Conservation (phyloP, 2,113 vertebrate species). For the Nycticryphes semicollaris region DNA sequence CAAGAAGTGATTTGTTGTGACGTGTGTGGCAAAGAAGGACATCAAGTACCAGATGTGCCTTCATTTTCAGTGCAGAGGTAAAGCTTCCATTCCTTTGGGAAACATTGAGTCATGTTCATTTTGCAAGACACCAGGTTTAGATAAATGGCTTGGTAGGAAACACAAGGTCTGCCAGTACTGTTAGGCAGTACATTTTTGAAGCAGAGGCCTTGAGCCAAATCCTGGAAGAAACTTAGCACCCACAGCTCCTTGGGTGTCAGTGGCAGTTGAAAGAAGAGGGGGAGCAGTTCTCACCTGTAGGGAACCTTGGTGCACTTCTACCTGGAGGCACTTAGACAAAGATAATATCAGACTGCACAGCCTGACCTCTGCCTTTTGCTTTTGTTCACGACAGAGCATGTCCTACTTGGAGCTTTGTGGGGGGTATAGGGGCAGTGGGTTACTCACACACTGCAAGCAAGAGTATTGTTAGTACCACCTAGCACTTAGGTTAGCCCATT, state of each 20-base stretch:
- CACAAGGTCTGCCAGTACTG: neutral
- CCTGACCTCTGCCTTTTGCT: neutral
- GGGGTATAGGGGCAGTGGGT: neutral
- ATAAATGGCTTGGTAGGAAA: neutral
- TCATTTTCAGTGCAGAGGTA: neutral
- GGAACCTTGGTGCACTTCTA: neutral
- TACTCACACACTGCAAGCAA: neutral
- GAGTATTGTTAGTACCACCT: fast-evolving
- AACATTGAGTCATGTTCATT: neutral
- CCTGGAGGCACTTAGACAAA: neutral
- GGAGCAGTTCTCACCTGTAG: fast-evolving
- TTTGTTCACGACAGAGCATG: neutral
- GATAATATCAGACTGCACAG: neutral
- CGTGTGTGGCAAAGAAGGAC: too few relatives aligned
- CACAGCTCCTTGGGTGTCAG: neutral
- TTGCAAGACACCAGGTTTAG: neutral
- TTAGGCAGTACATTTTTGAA: neutral
- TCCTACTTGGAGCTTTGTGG: neutral
- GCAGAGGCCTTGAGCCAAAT: neutral
- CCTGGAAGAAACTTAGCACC: neutral
- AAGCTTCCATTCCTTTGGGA: neutral
- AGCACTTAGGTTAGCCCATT: neutral
- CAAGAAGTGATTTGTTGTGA: neutral
- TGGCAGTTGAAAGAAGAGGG: neutral
- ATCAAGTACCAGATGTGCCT: neutral